A percentile compares a stretch with the other conserved stretches of the same genome.
These are phyloP conservation scores for Scortum barcoo DNA, from an alignment of 2,113 vertebrate species.

Conservation along the genomic window DNA sequence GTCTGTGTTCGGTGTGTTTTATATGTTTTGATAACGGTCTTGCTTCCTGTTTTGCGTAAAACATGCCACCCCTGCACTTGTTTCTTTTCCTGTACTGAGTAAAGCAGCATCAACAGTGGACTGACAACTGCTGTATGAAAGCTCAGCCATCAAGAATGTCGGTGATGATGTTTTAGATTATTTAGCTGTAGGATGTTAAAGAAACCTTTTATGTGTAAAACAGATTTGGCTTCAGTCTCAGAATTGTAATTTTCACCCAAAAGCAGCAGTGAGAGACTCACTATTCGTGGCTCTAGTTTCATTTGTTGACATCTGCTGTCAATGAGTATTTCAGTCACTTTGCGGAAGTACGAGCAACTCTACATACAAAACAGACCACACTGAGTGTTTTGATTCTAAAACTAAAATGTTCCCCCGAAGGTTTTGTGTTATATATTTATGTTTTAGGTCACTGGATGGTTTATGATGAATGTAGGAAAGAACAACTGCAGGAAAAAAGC, in stretches of 20 bases:
- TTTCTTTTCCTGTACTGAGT: slow-evolving; percentile 60
- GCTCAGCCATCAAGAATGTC: background rate
- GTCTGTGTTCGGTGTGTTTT: background rate
- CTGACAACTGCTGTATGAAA: background rate
- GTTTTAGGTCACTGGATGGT: background rate
- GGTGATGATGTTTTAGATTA: background rate
- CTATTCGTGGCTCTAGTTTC: background rate
- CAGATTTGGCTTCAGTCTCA: background rate
- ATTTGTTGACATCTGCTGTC: background rate
- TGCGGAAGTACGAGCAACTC: background rate
- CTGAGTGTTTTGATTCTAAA: too few relatives aligned
- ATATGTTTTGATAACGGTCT: slow-evolving; percentile 22
- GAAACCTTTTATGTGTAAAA: background rate
- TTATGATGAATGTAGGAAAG: background rate
- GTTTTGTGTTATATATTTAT: background rate
- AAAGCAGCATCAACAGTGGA: background rate
- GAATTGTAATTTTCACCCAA: background rate
- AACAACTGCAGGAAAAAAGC: background rate
- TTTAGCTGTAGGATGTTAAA: slow-evolving; percentile 2
- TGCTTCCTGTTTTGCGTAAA: slow-evolving; percentile 66
- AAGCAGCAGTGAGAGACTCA: background rate
- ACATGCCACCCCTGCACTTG: slow-evolving; percentile 17
- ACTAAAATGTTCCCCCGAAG: background rate
- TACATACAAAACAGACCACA: background rate
- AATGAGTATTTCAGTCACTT: background rate